These are phyloP conservation scores for Brienomyrus longianalis DNA, from an alignment of 2,113 vertebrate species.

Conservation along the genomic window DNA sequence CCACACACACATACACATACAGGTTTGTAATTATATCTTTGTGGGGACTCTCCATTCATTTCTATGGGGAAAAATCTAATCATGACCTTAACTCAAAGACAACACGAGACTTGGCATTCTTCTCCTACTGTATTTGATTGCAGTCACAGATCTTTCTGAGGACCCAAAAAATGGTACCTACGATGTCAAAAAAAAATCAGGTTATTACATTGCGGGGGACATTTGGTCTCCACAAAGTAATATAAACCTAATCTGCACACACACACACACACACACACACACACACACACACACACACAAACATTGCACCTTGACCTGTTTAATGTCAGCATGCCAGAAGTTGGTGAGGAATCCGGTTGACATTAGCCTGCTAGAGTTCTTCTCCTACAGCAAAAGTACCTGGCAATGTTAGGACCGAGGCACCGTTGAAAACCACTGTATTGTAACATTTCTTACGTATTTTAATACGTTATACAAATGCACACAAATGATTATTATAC, in stretches of 20 bases:
- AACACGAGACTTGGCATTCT: not conserved
- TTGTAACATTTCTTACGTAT: too few species aligned
- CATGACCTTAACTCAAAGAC: not conserved
- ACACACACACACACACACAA: too few species aligned
- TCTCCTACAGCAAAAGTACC: not conserved
- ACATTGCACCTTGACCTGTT: not conserved
- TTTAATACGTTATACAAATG: too few species aligned
- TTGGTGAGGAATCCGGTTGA: not conserved
- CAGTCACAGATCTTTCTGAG: not conserved
- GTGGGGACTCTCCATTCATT: not conserved
- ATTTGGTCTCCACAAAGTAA: too few species aligned
- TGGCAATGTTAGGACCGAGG: too few species aligned
- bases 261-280: too few species aligned
- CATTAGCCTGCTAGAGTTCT: not conserved
- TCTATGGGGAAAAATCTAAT: not conserved
- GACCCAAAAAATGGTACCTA: too few species aligned
- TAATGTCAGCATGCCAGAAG: not conserved
- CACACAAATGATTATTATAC: too few species aligned
- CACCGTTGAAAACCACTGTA: too few species aligned
- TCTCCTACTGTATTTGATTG: not conserved
- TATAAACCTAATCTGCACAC: too few species aligned
- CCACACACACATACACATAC: not conserved
- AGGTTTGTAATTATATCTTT: not conserved
- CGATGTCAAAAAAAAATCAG: too few species aligned
- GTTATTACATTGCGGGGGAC: not conserved